These are phyloP conservation scores for Anorthoa munda DNA, from an alignment of 2,888 invertebrate genomes.

Conservation along the genomic window DNA sequence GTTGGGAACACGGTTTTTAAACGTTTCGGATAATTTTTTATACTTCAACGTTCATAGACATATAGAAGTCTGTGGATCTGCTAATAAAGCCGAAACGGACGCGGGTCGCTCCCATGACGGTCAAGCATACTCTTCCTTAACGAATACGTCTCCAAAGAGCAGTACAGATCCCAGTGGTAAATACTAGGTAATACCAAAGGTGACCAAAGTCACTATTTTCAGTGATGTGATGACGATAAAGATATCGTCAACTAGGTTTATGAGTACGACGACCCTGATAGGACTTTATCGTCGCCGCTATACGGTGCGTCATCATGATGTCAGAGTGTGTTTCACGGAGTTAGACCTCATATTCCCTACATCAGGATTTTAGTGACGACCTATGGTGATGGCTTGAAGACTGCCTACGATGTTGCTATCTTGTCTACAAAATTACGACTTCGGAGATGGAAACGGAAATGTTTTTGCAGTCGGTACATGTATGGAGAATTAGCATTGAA, in stretches of 20 bases:
- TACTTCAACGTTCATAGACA: neutral
- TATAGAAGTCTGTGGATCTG: neutral
- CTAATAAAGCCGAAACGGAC: neutral
- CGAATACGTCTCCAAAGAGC: neutral
- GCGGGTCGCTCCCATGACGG: neutral
- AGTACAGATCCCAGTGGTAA: neutral
- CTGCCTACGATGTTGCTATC: neutral
- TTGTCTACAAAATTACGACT: neutral
- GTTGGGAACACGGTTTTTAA: neutral
- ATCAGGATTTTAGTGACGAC: slow-evolving; percentile 1
- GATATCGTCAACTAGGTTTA: slow-evolving; percentile 45
- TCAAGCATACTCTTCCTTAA: too few relatives aligned
- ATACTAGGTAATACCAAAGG: slow-evolving; percentile 11
- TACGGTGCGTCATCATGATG: slow-evolving; percentile 13
- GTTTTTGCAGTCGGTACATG: neutral
- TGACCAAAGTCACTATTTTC: slow-evolving; percentile 12
- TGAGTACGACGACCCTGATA: slow-evolving; percentile 51
- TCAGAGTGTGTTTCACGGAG: neutral
- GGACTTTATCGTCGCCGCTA: slow-evolving; percentile 37
- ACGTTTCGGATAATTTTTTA: too few relatives aligned
- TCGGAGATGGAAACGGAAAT: neutral
- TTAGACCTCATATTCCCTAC: slow-evolving; percentile 14
- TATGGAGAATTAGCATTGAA: neutral
- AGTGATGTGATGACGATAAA: slow-evolving; percentile 35
- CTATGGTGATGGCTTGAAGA: neutral